phyloP scores from a whole-genome alignment of 2,797 vertebrate species.

The Aulostomus chinensis region DNA sequence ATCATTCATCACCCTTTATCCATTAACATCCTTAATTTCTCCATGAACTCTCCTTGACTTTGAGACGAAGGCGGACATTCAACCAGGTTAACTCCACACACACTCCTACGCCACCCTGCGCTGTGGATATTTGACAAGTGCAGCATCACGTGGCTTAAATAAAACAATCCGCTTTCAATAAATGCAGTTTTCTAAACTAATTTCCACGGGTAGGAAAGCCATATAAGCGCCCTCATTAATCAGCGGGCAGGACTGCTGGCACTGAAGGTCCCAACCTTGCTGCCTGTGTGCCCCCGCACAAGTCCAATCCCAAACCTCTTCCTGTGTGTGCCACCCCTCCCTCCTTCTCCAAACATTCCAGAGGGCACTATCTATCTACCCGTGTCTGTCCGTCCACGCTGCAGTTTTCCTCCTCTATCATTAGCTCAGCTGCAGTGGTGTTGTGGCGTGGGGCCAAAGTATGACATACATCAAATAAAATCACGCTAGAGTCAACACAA shows the following conservation, averaged over 20 bases:
- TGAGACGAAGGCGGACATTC: too few species aligned
- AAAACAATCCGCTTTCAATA: neutral
- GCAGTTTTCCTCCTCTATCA: conserved; percentile 45
- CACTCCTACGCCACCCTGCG: too few species aligned
- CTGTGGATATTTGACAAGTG: too few species aligned
- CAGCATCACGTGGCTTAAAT: too few species aligned
- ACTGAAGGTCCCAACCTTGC: conserved; percentile 33
- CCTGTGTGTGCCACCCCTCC: conserved; percentile 56
- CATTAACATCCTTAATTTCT: too few species aligned
- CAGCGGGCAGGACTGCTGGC: conserved; percentile 37
- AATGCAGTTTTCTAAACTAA: conserved; percentile 6
- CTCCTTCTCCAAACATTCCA: conserved; percentile 61
- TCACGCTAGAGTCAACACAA: neutral
- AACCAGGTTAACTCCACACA: too few species aligned
- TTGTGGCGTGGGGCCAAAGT: conserved; percentile 28
- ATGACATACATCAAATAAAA: conserved; percentile 13
- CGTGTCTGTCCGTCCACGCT: conserved; percentile 24
- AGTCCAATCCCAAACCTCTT: conserved; percentile 51
- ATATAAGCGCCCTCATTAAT: conserved; percentile 44
- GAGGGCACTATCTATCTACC: conserved; percentile 34
- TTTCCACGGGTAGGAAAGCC: conserved; percentile 8
- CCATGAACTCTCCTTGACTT: too few species aligned
- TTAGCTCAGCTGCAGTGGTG: conserved; percentile 20
- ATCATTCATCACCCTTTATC: too few species aligned
- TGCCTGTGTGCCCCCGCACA: conserved; percentile 23